These are phyloP conservation scores for Drosophila flavopinicola DNA, from an alignment of 2,888 invertebrate species.

Conservation along the genomic window DNA sequence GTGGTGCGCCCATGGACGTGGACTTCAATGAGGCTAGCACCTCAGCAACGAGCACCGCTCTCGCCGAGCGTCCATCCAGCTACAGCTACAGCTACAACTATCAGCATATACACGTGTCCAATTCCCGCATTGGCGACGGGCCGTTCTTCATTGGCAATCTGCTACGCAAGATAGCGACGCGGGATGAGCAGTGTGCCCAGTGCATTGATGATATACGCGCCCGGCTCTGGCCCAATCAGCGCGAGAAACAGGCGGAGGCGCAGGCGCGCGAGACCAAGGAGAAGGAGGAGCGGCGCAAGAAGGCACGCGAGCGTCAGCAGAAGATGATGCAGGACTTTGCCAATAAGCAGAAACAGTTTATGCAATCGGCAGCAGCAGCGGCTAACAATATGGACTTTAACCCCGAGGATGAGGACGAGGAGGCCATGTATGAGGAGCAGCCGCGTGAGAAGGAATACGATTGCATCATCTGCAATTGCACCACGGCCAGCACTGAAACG, in stretches of 20 bases:
- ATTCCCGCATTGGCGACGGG: conserved; percentile 90
- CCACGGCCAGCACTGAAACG: conserved; percentile 92
- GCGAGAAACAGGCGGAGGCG: conserved; percentile 91
- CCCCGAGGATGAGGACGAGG: conserved; percentile 85
- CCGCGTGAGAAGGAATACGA: conserved; percentile 91
- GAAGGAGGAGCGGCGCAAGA: conserved; percentile 92
- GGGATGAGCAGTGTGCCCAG: conserved; percentile 89
- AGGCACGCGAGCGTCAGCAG: conserved; percentile 95
- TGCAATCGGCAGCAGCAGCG: conserved; percentile 88
- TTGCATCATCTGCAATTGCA: conserved; percentile 97
- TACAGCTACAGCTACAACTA: conserved; percentile 60
- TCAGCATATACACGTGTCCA: conserved; percentile 80
- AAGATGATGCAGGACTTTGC: conserved; percentile 97
- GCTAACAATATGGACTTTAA: conserved; percentile 86
- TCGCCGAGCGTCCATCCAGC: conserved; percentile 57
- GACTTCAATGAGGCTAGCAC: conserved; percentile 82
- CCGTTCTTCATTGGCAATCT: conserved; percentile 93
- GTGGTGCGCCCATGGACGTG: conserved; percentile 74
- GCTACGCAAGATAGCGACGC: conserved; percentile 89
- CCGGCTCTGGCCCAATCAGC: conserved; percentile 92
- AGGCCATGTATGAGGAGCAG: conserved; percentile 87
- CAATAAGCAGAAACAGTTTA: conserved; percentile 94
- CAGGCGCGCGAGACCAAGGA: conserved; percentile 88
- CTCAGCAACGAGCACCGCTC: conserved; percentile 61
- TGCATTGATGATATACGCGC: conserved; percentile 89